A percentile compares a stretch with the other conserved stretches of the same genome.
These are phyloP conservation scores for Mnemiopsis leidyi DNA, from an alignment of 37 sponge, comb jelly and placozoan species.

Conservation along the genomic window DNA sequence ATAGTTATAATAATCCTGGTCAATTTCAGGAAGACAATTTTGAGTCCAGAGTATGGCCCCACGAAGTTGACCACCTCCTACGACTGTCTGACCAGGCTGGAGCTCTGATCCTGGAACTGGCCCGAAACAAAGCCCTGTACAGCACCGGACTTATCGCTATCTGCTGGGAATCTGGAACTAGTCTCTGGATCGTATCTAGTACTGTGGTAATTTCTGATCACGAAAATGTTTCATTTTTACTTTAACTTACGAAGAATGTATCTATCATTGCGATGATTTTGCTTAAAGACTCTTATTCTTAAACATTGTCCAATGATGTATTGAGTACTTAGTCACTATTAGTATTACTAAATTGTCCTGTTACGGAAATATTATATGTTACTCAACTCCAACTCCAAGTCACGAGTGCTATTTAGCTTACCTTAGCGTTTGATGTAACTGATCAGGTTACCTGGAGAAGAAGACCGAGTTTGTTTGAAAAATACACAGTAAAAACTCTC, in stretches of 20 bases:
- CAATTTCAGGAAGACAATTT: not conserved
- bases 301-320: too few relatives aligned
- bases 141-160: not conserved
- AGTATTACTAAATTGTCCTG: too few relatives aligned
- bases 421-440: too few relatives aligned
- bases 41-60: not conserved
- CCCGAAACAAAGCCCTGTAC: not conserved
- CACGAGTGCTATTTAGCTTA: too few relatives aligned
- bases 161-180: not conserved
- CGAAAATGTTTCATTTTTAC: too few relatives aligned
- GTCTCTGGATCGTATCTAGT: not conserved
- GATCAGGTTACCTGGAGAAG: not conserved
- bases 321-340: too few relatives aligned
- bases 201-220: too few relatives aligned
- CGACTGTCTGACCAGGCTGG: not conserved
- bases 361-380: too few relatives aligned
- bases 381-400: too few relatives aligned
- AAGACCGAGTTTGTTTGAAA: not conserved
- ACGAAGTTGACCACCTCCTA: not conserved
- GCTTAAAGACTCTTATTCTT: too few relatives aligned
- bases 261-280: too few relatives aligned
- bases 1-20: not conserved
- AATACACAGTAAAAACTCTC: not conserved
- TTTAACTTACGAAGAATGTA: too few relatives aligned
- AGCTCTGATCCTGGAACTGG: conserved; percentile 30